phyloP scores from a whole-genome alignment of 2,113 vertebrate genomes.

The Tonatia bakeri region DNA sequence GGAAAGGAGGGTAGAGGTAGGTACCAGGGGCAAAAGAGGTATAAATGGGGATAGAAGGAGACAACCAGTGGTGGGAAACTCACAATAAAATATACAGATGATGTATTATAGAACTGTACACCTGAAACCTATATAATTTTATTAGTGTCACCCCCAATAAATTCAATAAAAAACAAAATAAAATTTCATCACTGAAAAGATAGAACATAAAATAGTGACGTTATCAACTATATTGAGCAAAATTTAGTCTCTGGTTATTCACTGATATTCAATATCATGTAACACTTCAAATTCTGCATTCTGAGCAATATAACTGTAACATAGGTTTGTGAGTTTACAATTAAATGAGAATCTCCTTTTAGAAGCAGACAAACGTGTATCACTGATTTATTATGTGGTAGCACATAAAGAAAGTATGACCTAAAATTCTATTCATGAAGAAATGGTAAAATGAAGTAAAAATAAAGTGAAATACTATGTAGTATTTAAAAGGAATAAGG shows the following conservation, averaged over 20 bases:
- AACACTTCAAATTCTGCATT: not conserved
- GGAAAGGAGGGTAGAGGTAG: not conserved
- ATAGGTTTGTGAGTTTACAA: not conserved
- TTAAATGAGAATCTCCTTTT: not conserved
- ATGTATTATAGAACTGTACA: not conserved
- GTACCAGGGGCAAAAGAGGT: not conserved
- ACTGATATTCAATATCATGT: not conserved
- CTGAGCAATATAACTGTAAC: not conserved
- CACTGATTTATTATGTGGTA: not conserved
- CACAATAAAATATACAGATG: not conserved
- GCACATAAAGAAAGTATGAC: not conserved
- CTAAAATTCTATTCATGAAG: not conserved
- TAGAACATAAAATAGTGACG: not conserved
- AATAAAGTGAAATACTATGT: not conserved
- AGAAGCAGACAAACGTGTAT: not conserved
- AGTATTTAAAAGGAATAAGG: not conserved
- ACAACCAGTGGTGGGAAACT: not conserved
- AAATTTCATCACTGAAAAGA: not conserved
- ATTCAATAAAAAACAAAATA: not conserved
- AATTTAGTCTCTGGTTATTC: conserved; percentile 11
- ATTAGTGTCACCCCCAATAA: not conserved
- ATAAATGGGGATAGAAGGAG: not conserved
- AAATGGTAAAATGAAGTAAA: not conserved
- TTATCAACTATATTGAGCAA: not conserved
- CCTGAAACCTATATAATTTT: not conserved